Percentiles rank a stretch among this genome's conserved stretches.
Evolutionary conservation across 2,113 vertebrate genomes (phyloP).

Genomic region (Ictalurus furcatus): DNA sequence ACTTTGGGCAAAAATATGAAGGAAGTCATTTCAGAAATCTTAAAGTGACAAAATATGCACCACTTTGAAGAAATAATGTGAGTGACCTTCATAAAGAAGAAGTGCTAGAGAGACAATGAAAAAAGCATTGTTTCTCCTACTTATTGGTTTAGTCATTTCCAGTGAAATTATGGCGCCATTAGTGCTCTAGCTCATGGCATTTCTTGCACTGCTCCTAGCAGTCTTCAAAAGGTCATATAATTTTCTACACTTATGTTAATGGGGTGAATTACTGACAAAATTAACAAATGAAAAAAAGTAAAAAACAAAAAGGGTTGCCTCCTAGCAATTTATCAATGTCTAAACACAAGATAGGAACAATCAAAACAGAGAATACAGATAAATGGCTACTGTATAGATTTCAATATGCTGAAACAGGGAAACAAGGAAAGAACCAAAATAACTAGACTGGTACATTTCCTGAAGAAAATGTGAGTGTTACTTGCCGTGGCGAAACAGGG

Average conservation of each 20-base stretch:
- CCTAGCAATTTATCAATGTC: neutral
- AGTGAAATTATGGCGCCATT: neutral
- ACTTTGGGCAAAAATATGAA: neutral
- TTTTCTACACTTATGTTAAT: neutral
- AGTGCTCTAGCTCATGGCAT: neutral
- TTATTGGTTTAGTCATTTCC: neutral
- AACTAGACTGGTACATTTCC: too few species aligned
- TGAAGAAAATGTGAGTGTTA: too few species aligned
- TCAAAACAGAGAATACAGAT: neutral
- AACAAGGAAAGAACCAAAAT: neutral
- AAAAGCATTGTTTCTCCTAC: neutral
- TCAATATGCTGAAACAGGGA: neutral
- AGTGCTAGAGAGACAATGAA: neutral
- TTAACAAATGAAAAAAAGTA: neutral
- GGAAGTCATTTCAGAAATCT: neutral
- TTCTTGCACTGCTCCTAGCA: neutral
- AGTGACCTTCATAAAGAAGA: neutral
- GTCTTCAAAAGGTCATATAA: neutral
- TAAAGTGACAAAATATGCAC: neutral
- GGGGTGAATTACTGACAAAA: neutral
- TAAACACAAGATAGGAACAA: neutral
- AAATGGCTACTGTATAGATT: neutral
- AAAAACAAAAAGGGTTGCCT: neutral
- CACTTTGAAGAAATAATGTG: neutral
- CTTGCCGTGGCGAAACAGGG: too few species aligned